phyloP scores from a whole-genome alignment of 2,888 invertebrate genomes.

The Orthosia gothica region DNA sequence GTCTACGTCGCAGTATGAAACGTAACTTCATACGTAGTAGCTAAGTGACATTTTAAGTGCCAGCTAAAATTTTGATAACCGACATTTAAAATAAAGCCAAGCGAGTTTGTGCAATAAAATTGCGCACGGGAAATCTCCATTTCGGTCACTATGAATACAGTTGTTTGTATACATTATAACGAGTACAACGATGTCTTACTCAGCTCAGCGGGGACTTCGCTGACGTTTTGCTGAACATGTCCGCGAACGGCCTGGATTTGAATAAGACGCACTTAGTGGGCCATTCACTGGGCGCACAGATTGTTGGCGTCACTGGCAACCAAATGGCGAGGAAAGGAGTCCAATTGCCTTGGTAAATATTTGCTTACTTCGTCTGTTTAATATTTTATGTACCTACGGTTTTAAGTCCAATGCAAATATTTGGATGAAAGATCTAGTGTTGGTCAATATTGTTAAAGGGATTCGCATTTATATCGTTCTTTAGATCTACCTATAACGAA shows the following conservation, averaged over 20 bases:
- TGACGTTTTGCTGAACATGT: slow-evolving; percentile 76
- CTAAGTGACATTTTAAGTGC: slow-evolving; percentile 7
- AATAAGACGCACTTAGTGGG: slow-evolving; percentile 83
- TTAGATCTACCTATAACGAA: not conserved
- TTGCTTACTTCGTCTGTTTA: slow-evolving; percentile 37
- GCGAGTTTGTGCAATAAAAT: slow-evolving; percentile 29
- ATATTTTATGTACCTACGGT: slow-evolving; percentile 25
- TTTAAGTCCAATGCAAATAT: slow-evolving; percentile 38
- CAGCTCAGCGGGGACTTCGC: slow-evolving; percentile 81
- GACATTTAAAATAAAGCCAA: slow-evolving; percentile 30
- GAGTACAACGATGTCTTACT: slow-evolving; percentile 39
- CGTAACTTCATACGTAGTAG: not conserved
- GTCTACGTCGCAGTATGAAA: slow-evolving; percentile 4
- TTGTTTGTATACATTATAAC: slow-evolving; percentile 38
- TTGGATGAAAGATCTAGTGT: slow-evolving; percentile 34
- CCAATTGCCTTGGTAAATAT: slow-evolving; percentile 79
- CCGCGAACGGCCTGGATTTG: slow-evolving; percentile 79
- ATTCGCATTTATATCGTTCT: slow-evolving; percentile 11
- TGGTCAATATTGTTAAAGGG: slow-evolving; percentile 31
- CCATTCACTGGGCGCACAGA: slow-evolving; percentile 86
- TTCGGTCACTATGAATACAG: slow-evolving; percentile 47
- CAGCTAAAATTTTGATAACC: not conserved
- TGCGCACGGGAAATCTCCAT: slow-evolving; percentile 26
- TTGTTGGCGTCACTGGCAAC: slow-evolving; percentile 85
- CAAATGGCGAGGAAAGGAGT: slow-evolving; percentile 75